Percentiles rank a stretch among this genome's conserved stretches.
Evolutionary conservation across 2,888 invertebrate species (phyloP).

Genomic region (Bombyx huttoni): DNA sequence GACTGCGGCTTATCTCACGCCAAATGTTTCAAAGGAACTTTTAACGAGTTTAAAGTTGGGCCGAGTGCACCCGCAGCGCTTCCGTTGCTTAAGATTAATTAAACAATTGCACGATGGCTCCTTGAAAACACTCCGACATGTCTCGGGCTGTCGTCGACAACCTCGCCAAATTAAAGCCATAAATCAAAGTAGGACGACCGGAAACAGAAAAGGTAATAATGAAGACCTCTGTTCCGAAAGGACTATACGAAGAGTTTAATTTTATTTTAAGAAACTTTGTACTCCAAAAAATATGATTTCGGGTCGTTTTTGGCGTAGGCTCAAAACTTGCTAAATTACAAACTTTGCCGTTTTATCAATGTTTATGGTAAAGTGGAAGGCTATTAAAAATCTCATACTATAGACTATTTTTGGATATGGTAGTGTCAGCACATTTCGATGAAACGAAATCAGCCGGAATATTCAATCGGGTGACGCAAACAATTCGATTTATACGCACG

Average conservation of each 20-base stretch:
- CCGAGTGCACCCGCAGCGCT: conserved; percentile 63
- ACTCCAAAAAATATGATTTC: too few species aligned
- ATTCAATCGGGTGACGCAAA: conserved; percentile 32
- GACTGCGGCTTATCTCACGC: conserved; percentile 70
- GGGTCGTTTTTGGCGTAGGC: too few species aligned
- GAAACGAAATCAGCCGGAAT: conserved; percentile 30
- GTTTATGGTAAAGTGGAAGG: too few species aligned
- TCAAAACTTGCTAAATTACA: too few species aligned
- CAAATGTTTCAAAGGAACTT: conserved; percentile 71
- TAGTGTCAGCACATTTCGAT: conserved; percentile 1
- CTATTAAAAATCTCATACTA: too few species aligned
- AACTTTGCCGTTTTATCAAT: too few species aligned
- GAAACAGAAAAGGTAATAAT: conserved; percentile 63
- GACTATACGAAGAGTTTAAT: conserved; percentile 3
- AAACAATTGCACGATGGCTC: conserved; percentile 71
- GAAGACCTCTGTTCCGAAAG: conserved; percentile 38
- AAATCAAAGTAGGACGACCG: conserved; percentile 65
- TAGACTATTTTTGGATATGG: too few species aligned
- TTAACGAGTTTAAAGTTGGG: conserved; percentile 71
- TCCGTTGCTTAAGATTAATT: conserved; percentile 67
- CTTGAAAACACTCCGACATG: conserved; percentile 71
- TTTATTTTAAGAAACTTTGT: neutral
- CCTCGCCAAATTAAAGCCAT: conserved; percentile 70
- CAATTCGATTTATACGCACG: conserved; percentile 36
- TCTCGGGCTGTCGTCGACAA: conserved; percentile 69